Evolutionary conservation across 2,797 vertebrate genomes (phyloP), one percentile per base, ranked within the genome.

Genomic region (Streptopelia turtur): DNA sequence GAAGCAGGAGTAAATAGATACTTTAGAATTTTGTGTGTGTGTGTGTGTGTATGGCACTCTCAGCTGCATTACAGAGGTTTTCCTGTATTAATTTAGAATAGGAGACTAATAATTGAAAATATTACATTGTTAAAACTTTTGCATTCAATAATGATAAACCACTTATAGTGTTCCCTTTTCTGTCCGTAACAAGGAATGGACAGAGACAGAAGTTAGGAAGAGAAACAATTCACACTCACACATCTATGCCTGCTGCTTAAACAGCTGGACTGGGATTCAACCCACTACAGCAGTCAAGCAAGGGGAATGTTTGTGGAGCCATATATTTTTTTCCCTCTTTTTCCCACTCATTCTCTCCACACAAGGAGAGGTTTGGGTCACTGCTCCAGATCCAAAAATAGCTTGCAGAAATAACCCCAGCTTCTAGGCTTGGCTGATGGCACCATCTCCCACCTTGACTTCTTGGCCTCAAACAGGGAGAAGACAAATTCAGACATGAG

Each of bases 261-360:
- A 31, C 22, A 61, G 13, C 17, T 39, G 50, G 41, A 66, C 41
- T 0, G 1, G 56, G 55, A 33, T 57, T n/a, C n/a, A 63, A 27
- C 33, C 22, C 31, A 8, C 71, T 47, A 52, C 30, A 31, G 15
- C 60, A 41, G 12, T 83, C 37, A 82, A 71, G 50, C 16, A 64
- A 74, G 30, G 14, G 30, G 13, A 68, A 4, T 69, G 23, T 30
- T 49, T 79, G 37, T 41, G 39, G 31, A 64, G 16, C 16, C 11
- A 43, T 14, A 59, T 20, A 17, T 8, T 79, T 37, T 77, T 45
- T 52, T 63, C 17, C 7, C 25, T 16, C 1, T 21, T 1, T 0
- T 37, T 68, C 21, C 31, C 17, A 86, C 31, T 23, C 14, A 8
- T 31, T 65, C 12, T 94, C 41, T 53, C 39, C 4, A 2, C 16